Conservation (phyloP, 2,888 invertebrate species). For the Drosophila nr. perissopoda region DNA sequence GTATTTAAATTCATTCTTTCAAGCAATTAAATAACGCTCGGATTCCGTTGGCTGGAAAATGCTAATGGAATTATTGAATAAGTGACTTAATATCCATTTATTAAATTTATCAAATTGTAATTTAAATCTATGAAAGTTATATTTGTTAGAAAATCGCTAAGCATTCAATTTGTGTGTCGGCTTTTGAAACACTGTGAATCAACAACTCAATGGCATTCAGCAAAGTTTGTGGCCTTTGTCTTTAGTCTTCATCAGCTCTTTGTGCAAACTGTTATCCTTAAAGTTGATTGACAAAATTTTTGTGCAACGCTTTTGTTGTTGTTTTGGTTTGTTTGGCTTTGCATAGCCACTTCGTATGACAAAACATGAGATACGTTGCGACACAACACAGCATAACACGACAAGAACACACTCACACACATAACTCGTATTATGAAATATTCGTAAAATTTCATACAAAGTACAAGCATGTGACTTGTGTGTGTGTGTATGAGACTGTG, state of each 20-base stretch:
- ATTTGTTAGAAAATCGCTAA: not conserved
- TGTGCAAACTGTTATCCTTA: slow-evolving; percentile 64
- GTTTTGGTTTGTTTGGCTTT: slow-evolving; percentile 68
- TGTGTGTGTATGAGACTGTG: slow-evolving; percentile 33
- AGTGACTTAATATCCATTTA: not conserved
- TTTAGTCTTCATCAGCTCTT: slow-evolving; percentile 26
- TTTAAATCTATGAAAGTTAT: not conserved
- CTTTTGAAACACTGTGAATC: slow-evolving; percentile 23
- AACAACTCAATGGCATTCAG: slow-evolving; percentile 27
- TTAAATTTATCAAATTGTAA: not conserved
- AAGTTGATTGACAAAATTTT: slow-evolving; percentile 77
- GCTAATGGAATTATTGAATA: not conserved
- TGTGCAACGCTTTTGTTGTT: slow-evolving; percentile 57
- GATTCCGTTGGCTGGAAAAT: not conserved
- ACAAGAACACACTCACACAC: slow-evolving; percentile 42
- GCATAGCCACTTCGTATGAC: slow-evolving; percentile 73
- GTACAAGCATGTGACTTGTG: slow-evolving; percentile 64
- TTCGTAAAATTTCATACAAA: slow-evolving; percentile 77
- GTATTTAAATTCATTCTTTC: not conserved
- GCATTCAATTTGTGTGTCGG: slow-evolving; percentile 12
- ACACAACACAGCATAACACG: slow-evolving; percentile 61
- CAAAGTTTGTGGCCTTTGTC: slow-evolving; percentile 26
- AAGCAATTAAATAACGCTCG: not conserved
- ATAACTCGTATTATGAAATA: slow-evolving; percentile 76
- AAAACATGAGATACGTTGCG: slow-evolving; percentile 75